A percentile compares a stretch with the other conserved stretches of the same genome.
Evolutionary conservation across 1,140 invertebrate species (phyloP).

Genomic region (Drosophila littoralis): DNA sequence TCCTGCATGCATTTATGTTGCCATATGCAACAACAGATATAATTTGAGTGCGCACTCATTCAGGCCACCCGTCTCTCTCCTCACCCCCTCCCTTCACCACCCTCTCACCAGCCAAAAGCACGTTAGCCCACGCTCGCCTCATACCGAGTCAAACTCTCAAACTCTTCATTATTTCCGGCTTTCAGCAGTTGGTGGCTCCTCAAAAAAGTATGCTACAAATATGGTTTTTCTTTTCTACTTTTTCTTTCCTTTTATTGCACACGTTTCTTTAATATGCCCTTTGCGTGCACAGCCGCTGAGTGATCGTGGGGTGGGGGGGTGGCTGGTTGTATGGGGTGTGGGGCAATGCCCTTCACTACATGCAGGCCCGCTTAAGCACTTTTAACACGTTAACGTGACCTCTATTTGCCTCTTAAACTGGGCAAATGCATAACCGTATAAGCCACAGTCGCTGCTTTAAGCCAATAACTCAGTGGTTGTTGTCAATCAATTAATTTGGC

Average conservation of each 20-base stretch:
- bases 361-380: conserved; percentile 58
- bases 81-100: not conserved
- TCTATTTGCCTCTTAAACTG: not conserved
- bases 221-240: not conserved
- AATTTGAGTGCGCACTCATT: not conserved
- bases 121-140: not conserved
- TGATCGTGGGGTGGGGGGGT: not conserved
- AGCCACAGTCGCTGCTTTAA: not conserved
- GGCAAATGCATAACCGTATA: not conserved
- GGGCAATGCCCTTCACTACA: conserved; percentile 4
- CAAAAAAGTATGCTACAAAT: conserved; percentile 35
- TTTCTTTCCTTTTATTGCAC: conserved; percentile 7
- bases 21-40: not conserved
- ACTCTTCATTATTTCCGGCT: too few relatives aligned
- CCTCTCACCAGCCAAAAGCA: too few relatives aligned
- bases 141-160: not conserved
- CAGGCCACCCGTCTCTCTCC: not conserved
- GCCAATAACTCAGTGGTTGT: conserved; percentile 8
- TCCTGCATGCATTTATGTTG: conserved; percentile 7
- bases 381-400: conserved; percentile 67
- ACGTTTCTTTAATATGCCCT: conserved; percentile 59
- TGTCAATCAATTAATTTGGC: conserved; percentile 21
- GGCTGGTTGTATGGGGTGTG: not conserved
- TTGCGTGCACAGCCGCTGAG: conserved; percentile 59
- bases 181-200: not conserved